Percentiles rank a stretch among this genome's conserved stretches.
Evolutionary conservation across 2,888 invertebrate genomes (phyloP).

Genomic region (Oligia fasciuncula): DNA sequence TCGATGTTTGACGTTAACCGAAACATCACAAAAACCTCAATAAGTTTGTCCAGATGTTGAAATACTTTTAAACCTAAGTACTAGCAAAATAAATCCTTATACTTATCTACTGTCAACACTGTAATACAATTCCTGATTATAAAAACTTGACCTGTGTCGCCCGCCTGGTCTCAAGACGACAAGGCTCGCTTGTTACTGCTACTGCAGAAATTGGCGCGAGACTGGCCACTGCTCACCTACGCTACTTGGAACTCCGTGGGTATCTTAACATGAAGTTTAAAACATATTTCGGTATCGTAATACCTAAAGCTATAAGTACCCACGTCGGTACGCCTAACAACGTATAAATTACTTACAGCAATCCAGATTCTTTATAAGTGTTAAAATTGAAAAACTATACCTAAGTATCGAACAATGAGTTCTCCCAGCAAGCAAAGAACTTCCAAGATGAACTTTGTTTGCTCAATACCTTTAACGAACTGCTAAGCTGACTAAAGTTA

Average conservation of each 20-base stretch:
- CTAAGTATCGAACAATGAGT: conserved; percentile 17
- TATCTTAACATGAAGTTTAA: not conserved
- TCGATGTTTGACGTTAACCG: not conserved
- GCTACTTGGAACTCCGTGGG: conserved; percentile 93
- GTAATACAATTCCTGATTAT: not conserved
- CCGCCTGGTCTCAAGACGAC: conserved; percentile 93
- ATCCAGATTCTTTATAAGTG: not conserved
- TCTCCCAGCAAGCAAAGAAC: conserved; percentile 16
- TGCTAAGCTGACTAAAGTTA: conserved; percentile 50
- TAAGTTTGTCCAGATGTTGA: not conserved
- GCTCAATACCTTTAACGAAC: conserved; percentile 38
- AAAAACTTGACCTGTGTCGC: conserved; percentile 91
- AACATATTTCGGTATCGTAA: not conserved
- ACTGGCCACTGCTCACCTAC: conserved; percentile 93
- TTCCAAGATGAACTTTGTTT: conserved; percentile 45
- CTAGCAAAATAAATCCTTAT: not conserved
- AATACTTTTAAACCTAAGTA: not conserved
- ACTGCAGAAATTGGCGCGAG: conserved; percentile 92
- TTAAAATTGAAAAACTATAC: not conserved
- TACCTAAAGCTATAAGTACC: too few relatives aligned
- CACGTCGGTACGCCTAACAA: too few relatives aligned
- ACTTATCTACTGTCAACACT: not conserved
- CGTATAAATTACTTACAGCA: not conserved
- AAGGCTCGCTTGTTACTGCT: conserved; percentile 92
- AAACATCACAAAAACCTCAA: too few relatives aligned